These are phyloP conservation scores for Agriopis leucophaearia DNA, from an alignment of 2,888 invertebrate species.

Conservation along the genomic window DNA sequence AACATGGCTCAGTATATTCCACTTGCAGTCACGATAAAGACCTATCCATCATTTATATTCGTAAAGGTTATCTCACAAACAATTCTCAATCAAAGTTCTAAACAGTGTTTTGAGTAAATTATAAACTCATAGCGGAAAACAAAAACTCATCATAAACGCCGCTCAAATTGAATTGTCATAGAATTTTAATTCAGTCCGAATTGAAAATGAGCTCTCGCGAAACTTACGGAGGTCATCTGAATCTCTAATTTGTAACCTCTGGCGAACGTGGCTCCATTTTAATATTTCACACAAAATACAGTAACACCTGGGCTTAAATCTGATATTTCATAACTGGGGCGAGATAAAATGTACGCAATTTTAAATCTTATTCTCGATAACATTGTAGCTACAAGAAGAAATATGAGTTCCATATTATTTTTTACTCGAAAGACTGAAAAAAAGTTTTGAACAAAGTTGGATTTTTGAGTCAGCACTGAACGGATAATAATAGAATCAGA, in stretches of 20 bases:
- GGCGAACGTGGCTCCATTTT: slow-evolving; percentile 62
- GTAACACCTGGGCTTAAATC: slow-evolving; percentile 71
- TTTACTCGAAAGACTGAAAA: neutral
- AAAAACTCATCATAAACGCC: slow-evolving; percentile 34
- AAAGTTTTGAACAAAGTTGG: neutral
- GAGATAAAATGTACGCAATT: slow-evolving; percentile 57
- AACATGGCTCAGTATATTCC: too few species aligned
- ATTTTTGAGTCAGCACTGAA: neutral
- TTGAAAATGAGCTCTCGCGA: slow-evolving; percentile 48
- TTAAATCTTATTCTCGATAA: slow-evolving; percentile 30
- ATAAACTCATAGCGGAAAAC: slow-evolving; percentile 29
- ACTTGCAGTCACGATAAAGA: too few species aligned
- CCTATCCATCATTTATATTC: too few species aligned
- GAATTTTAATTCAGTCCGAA: slow-evolving; percentile 49
- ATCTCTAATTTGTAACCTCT: slow-evolving; percentile 69
- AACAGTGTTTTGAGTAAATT: slow-evolving; percentile 26
- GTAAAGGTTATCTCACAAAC: too few species aligned
- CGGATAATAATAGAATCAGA: neutral
- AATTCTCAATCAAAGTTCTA: slow-evolving; percentile 10
- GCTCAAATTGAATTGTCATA: slow-evolving; percentile 46
- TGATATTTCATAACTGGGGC: slow-evolving; percentile 61
- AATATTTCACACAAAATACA: slow-evolving; percentile 74
- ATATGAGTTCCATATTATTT: slow-evolving; percentile 14
- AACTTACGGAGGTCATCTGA: slow-evolving; percentile 65
- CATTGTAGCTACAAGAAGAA: slow-evolving; percentile 15